Evolutionary conservation across 2,797 vertebrate genomes (phyloP).

Genomic region (Rhadinocentrus ornatus): DNA sequence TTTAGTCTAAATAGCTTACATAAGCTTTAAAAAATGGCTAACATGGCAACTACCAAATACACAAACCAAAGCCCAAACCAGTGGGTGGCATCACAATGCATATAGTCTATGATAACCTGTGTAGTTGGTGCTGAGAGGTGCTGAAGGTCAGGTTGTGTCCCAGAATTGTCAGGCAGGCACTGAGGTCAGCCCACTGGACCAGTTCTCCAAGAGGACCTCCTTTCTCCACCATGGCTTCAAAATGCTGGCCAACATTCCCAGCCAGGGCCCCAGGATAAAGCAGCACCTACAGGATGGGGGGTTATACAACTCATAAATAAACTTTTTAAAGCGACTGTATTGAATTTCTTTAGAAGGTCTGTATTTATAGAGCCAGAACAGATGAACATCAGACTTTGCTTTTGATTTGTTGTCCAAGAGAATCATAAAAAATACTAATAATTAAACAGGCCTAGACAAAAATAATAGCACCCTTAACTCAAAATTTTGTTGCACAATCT

Average conservation of each 20-base stretch:
- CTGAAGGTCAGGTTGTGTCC: conserved; percentile 78
- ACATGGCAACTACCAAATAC: not conserved
- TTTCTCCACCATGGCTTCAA: conserved; percentile 74
- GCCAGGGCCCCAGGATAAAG: conserved; percentile 76
- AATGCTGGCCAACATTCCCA: conserved; percentile 69
- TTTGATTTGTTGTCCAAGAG: too few relatives aligned
- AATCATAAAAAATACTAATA: too few relatives aligned
- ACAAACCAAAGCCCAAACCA: not conserved
- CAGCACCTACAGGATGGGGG: conserved; percentile 66
- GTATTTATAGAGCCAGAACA: not conserved
- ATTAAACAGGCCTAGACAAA: too few relatives aligned
- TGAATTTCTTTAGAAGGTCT: too few relatives aligned
- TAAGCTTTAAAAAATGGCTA: not conserved
- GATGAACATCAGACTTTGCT: too few relatives aligned
- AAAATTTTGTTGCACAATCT: too few relatives aligned
- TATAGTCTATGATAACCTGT: conserved; percentile 53
- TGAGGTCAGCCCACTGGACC: conserved; percentile 83
- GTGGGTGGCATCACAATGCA: not conserved
- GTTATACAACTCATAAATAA: not conserved
- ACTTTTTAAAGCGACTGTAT: not conserved
- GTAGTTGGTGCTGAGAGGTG: conserved; percentile 72
- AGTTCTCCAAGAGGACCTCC: conserved; percentile 82
- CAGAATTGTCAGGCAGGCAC: conserved; percentile 75
- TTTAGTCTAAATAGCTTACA: not conserved
- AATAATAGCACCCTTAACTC: too few relatives aligned